Percentiles rank a stretch among this genome's conserved stretches.
phyloP scores from a whole-genome alignment of 92 coral and sea anemone species.

The Isaurus tuberculatus region DNA sequence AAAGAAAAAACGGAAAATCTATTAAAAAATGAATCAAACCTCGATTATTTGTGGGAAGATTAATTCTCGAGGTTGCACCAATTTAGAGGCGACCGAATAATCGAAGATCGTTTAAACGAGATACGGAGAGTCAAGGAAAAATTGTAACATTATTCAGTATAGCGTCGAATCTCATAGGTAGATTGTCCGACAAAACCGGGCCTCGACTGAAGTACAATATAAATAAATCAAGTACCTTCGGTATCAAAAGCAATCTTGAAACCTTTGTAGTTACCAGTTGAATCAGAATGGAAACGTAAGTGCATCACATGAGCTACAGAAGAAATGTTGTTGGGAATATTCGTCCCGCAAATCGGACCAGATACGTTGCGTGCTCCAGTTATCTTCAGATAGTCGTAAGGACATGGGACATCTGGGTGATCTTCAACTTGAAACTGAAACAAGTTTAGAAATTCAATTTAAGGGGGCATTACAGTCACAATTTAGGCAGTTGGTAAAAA shows the following conservation, averaged over 20 bases:
- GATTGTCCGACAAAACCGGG: too few relatives aligned
- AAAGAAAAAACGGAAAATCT: too few relatives aligned
- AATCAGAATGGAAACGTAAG: slow-evolving; percentile 82
- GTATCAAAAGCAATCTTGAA: slow-evolving; percentile 86
- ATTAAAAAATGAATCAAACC: too few relatives aligned
- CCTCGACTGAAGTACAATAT: background rate
- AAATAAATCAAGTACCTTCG: slow-evolving; percentile 67
- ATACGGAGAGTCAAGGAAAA: too few relatives aligned
- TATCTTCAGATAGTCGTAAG: slow-evolving; percentile 86
- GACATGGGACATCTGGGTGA: slow-evolving; percentile 90
- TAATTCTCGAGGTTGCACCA: too few relatives aligned
- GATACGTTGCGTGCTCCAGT: slow-evolving; percentile 67
- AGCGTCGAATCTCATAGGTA: too few relatives aligned
- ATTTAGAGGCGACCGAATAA: too few relatives aligned
- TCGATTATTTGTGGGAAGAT: too few relatives aligned
- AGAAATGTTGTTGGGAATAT: slow-evolving; percentile 76
- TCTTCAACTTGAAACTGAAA: slow-evolving; percentile 86
- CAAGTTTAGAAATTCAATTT: background rate
- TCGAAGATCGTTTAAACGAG: too few relatives aligned
- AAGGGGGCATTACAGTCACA: too few relatives aligned
- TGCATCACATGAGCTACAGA: slow-evolving; percentile 86
- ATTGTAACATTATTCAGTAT: too few relatives aligned
- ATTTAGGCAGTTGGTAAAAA: too few relatives aligned
- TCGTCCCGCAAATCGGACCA: slow-evolving; percentile 84
- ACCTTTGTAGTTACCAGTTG: slow-evolving; percentile 75